phyloP scores from a whole-genome alignment of 92 coral and sea anemone genomes.

The Metridium senile region DNA sequence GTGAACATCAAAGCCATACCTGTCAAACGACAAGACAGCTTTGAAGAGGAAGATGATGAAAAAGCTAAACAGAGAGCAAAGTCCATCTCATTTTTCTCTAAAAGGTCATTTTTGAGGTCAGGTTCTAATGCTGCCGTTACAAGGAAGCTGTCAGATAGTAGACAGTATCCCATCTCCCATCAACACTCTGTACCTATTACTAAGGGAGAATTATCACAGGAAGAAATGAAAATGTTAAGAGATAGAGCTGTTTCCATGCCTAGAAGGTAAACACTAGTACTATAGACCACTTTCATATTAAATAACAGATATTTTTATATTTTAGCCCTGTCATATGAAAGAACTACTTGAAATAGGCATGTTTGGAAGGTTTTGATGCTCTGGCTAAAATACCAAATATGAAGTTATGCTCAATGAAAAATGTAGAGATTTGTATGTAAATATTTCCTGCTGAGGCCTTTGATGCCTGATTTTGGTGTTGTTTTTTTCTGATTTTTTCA shows the following conservation, averaged over 20 bases:
- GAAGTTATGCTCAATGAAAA: no score
- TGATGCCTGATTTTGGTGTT: no score
- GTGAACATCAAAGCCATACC: slow-evolving; percentile 24
- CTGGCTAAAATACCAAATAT: no score
- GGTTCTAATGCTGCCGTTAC: neutral
- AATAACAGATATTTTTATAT: no score
- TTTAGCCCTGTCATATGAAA: no score
- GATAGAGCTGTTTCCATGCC: slow-evolving; percentile 37
- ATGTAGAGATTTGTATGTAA: no score
- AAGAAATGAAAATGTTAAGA: slow-evolving; percentile 14
- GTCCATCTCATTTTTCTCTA: slow-evolving; percentile 57
- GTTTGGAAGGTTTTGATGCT: no score
- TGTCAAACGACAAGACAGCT: slow-evolving; percentile 34
- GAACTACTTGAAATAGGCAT: no score
- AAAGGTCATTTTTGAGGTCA: slow-evolving; percentile 39
- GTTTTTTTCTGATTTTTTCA: no score
- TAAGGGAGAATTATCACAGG: slow-evolving; percentile 21
- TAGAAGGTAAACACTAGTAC: slow-evolving; percentile 32
- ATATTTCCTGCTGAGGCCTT: no score
- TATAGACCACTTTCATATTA: no score
- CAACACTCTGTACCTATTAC: slow-evolving; percentile 34
- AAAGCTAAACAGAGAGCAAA: slow-evolving; percentile 43
- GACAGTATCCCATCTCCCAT: neutral
- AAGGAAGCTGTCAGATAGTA: slow-evolving; percentile 1
- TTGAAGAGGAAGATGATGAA: slow-evolving; percentile 26